Conservation (phyloP, 2,113 vertebrate genomes). For the Coturnix japonica region DNA sequence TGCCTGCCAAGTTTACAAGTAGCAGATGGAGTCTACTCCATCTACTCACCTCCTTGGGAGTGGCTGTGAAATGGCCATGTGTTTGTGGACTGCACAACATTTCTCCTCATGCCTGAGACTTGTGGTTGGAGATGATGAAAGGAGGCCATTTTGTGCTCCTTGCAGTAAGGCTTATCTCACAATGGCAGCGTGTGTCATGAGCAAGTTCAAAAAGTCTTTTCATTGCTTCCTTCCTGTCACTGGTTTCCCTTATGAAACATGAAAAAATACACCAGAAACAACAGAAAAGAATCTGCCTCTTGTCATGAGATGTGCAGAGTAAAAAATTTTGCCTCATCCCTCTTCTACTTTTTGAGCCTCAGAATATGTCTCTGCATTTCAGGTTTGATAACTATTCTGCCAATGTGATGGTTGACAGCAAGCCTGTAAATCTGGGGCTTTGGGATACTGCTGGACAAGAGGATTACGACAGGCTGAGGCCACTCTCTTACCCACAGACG, state of each 20-base stretch:
- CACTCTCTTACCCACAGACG: conserved; percentile 85
- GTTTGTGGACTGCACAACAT: background rate
- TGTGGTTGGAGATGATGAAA: background rate
- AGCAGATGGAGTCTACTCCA: background rate
- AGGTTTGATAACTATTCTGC: conserved; percentile 88
- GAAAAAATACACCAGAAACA: background rate
- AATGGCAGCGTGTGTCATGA: fast-evolving
- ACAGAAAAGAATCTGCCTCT: background rate
- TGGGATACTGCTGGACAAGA: conserved; percentile 93
- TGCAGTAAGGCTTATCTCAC: background rate
- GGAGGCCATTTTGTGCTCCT: background rate
- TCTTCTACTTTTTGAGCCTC: background rate
- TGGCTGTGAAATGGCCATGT: background rate
- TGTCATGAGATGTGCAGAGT: background rate
- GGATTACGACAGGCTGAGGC: conserved; percentile 89
- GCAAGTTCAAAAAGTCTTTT: background rate
- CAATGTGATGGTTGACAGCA: conserved; percentile 88
- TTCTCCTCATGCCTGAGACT: background rate
- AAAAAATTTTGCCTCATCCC: background rate
- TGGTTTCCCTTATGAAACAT: background rate
- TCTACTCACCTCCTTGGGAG: background rate
- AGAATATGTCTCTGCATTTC: background rate
- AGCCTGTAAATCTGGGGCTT: conserved; percentile 85
- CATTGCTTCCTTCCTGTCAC: background rate
- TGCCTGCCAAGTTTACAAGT: background rate